phyloP scores from a whole-genome alignment of 1,140 invertebrate genomes.

The Drosophila micromelanica region DNA sequence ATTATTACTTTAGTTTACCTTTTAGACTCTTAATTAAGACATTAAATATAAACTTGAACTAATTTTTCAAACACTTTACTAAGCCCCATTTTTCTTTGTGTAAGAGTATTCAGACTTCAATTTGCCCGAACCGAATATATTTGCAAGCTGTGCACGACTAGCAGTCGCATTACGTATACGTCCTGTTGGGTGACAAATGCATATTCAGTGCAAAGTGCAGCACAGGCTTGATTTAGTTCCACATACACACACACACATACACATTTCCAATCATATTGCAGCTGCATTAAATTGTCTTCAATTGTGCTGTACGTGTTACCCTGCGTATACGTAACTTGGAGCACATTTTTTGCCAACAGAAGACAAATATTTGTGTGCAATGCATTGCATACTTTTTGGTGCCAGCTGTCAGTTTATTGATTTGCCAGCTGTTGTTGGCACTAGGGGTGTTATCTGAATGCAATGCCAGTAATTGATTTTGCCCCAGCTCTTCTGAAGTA shows the following conservation, averaged over 20 bases:
- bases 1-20: constrained; percentile 2
- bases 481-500: constrained; percentile 25
- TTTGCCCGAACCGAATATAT: not conserved
- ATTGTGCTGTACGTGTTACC: constrained; percentile 1
- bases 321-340: constrained; percentile 52
- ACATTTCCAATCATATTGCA: constrained; percentile 16
- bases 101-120: not conserved
- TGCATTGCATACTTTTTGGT: constrained; percentile 16
- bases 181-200: constrained; percentile 24
- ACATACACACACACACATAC: not conserved
- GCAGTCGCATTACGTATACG: constrained; percentile 34
- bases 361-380: constrained; percentile 54
- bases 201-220: constrained; percentile 7
- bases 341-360: constrained; percentile 42
- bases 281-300: constrained; percentile 20
- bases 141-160: not conserved
- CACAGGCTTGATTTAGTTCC: constrained; percentile 5
- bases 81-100: not conserved
- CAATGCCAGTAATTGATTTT: constrained; percentile 42
- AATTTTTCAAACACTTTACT: no score
- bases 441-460: not conserved
- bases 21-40: not conserved
- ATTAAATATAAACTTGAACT: no score
- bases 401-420: constrained; percentile 49
- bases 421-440: constrained; percentile 28